Evolutionary conservation across 2,797 vertebrate genomes (phyloP), one percentile per base, ranked within the genome.

Genomic region (Dipus sagitta): DNA sequence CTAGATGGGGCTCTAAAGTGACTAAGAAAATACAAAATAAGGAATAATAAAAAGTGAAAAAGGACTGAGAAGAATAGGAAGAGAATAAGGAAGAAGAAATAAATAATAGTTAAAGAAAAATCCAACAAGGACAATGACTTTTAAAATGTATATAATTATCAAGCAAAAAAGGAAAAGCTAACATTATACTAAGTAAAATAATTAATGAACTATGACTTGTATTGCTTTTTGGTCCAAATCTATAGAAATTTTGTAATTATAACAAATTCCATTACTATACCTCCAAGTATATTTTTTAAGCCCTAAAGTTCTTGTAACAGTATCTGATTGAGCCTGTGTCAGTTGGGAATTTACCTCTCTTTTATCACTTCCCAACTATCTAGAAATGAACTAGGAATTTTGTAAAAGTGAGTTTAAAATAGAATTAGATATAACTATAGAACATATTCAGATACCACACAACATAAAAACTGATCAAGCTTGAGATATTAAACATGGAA

Each of bases 401-500:
- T 58, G 54, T 17, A 58, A 15, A 58, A 3, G 54, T 58, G 54
- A 58, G 54, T 14, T 17, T 58, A 58, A 47, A 58, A 17, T 20
- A 54, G 3, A 94, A 74, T 18, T 3, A 81, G n/a, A 64, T 86
- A 13, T n/a, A 82, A 86, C 60, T 47, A 54, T 91, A 13, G 2
- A 72, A 92, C 0, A 6, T 24, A 42, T 54, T 80, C 28, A 76
- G 92, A 85, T 74, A 68, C 47, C 23, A 90, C 21, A 3, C 28
- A 92, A 71, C 38, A 42, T 30, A 87, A 34, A 93, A 86, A 42
- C 21, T 65, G 58, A 65, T 65, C 79, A 71, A 77, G 21, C 62
- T 76, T 80, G 21, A 15, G 23, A 84, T 42, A 84, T 28, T 21
- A 34, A 30, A 91, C 32, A 23, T 86, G 85, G 77, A 64, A 91